Evolutionary conservation across 2,113 vertebrate species (phyloP), one percentile per base, ranked within the genome.

Genomic region (Daubentonia madagascariensis): DNA sequence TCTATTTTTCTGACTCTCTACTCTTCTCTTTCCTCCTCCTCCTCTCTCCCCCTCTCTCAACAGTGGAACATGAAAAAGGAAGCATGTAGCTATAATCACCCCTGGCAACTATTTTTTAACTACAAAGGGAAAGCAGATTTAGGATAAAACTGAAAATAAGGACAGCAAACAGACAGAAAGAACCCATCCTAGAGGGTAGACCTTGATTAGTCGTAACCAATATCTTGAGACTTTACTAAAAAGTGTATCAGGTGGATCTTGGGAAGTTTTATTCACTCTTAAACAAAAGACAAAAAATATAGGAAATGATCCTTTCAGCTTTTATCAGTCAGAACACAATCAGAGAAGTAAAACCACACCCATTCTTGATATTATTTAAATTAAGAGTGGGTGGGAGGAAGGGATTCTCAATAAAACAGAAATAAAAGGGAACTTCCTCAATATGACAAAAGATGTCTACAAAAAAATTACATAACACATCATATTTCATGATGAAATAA

Each of bases 301-400:
- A 75, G 35, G 22, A 52, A 94, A 50, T 0, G 18, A 3, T 45
- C 3, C 17, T 85, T 76, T 61, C 35, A 61, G 8, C 11, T 89
- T 70, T 3, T 78, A 70, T 84, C 28, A 57, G 20, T 54, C 14
- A 86, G 14, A 63, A 76, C 20, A 16, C 2, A 63, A 37, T 73
- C 48, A 61, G 37, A 78, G 12, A 83, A 65, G 9, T 18, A 61
- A 30, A 96, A 50, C 16, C 22, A 52, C 1, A 45, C 1, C 0
- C 50, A 63, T 63, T 63, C 59, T 63, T 63, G 59, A 32, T 86
- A 50, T 45, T 67, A 78, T 50, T 70, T 45, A 6, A 78, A 43
- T 48, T 20, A 23, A 2, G 5, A 22, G 2, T 8, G 8, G 6
- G 12, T 37, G 10, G 43, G 3, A 37, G 50, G 6, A 52, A 1